Base-by-base conservation (phyloP, 1,140 invertebrate genomes). In the Wasmannia auropunctata region DNA sequence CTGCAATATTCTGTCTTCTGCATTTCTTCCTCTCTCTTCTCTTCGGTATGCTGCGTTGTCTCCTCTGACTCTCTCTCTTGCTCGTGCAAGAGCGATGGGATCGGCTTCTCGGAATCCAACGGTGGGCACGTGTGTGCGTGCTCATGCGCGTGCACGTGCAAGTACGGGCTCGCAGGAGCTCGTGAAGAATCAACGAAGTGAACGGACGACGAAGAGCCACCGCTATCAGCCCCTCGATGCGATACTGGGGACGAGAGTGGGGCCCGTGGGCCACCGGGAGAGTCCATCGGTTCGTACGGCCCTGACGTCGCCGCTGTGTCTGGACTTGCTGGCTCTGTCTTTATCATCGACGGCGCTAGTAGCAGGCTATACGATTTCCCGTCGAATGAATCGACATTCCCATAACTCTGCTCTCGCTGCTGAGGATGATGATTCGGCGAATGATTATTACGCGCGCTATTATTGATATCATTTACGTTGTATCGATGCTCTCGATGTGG, bases 261-360 rank as follows among this genome's bases (percentile, higher is more conserved):
- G 87, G 81, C 25, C 69, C 70, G 67, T 46, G 58, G 10, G 63
- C 56, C 49, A 43, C 70, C 67, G 65, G 88, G 94, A 75, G 91
- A 93, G 87, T 86, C 90, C 69, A 86, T 69, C 34, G 89, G 51
- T 74, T 92, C 91, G 92, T 95, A 95, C 91, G 89, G 88, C 70
- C 91, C 92, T 93, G 90, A 79, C 81, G 93, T 94, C 87, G 92
- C 90, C 92, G 90, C 89, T 40, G 93, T 90, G 91, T 94, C 93
- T 91, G 92, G 92, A 79, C 93, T 94, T 77, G 90, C 79, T 90
- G 91, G 90, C 86, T 94, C 94, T 51, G 86, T 91, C 89, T 94
- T 94, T 91, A 94, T 93, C 89, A 90, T 87, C 62, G 92, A 85
- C 76, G 91, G 77, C 74, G 91, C 87, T 88, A 91, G 67, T 14